Evolutionary conservation across 2,113 vertebrate genomes (phyloP).

Genomic region (Maccullochella peelii): DNA sequence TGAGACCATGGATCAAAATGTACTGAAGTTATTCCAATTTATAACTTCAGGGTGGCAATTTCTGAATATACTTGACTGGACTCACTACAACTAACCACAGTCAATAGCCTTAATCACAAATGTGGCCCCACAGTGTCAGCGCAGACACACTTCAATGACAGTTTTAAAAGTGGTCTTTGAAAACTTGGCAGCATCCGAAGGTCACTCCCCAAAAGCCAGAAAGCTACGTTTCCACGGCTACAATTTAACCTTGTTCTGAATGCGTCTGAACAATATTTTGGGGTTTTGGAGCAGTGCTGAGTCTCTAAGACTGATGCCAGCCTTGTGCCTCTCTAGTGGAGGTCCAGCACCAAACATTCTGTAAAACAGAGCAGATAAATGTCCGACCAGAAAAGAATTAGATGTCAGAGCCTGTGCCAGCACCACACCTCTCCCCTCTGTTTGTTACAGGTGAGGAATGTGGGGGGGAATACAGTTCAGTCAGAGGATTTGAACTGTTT

Average conservation of each 20-base stretch:
- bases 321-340: slow-evolving; percentile 25
- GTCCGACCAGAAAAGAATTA: not conserved
- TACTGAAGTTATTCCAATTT: not conserved
- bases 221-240: slow-evolving; percentile 56
- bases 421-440: not conserved
- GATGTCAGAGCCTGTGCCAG: slow-evolving; percentile 19
- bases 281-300: slow-evolving; percentile 19
- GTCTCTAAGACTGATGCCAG: slow-evolving; percentile 5
- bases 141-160: slow-evolving; percentile 33
- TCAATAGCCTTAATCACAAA: not conserved
- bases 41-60: not conserved
- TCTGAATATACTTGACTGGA: not conserved
- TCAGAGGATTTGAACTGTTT: slow-evolving; percentile 28
- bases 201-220: slow-evolving; percentile 52
- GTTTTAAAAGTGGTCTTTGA: slow-evolving; percentile 26
- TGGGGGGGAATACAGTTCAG: not conserved
- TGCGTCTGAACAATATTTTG: slow-evolving; percentile 26
- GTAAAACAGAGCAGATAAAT: slow-evolving; percentile 8
- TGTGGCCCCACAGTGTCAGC: not conserved
- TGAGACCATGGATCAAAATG: not conserved
- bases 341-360: not conserved
- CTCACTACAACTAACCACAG: not conserved
- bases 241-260: slow-evolving; percentile 1
- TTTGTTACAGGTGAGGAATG: slow-evolving; percentile 62
- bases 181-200: slow-evolving; percentile 55